Evolutionary conservation across 2,113 vertebrate genomes (phyloP).

Genomic region (Leptobrachium leishanense): DNA sequence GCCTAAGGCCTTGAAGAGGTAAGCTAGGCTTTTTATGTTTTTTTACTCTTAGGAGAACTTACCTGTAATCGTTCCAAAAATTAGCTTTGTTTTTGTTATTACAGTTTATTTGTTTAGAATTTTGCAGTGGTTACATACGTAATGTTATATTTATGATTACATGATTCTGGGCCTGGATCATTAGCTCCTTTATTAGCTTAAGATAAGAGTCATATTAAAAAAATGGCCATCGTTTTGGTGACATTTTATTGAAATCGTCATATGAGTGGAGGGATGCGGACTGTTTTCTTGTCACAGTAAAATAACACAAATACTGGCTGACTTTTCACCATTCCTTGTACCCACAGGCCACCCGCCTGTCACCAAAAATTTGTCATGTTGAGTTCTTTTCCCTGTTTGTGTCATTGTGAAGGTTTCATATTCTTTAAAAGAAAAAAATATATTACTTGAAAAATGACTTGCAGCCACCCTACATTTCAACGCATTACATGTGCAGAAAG

Average conservation of each 20-base stretch:
- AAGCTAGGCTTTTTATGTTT: too few species aligned
- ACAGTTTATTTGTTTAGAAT: too few species aligned
- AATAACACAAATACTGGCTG: conserved; percentile 36
- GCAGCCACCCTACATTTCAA: conserved; percentile 3
- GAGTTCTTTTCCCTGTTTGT: conserved; percentile 3
- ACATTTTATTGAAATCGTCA: conserved; percentile 38
- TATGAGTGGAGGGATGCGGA: conserved; percentile 13
- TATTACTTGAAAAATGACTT: conserved; percentile 8
- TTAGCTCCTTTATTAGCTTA: neutral
- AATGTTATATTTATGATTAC: neutral
- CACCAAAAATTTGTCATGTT: conserved; percentile 19
- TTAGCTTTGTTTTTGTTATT: too few species aligned
- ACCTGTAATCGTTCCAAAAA: too few species aligned
- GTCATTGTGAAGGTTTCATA: conserved; percentile 34
- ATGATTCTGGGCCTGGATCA: neutral
- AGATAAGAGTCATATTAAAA: neutral
- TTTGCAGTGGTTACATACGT: too few species aligned
- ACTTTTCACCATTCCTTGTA: conserved; percentile 36
- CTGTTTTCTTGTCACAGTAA: conserved; percentile 15
- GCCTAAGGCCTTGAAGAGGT: too few species aligned
- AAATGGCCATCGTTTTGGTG: conserved; percentile 36
- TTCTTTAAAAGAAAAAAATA: conserved; percentile 14
- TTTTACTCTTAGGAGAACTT: too few species aligned
- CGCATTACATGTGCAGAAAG: neutral
- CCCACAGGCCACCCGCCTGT: conserved; percentile 39